A percentile compares a stretch with the other conserved stretches of the same genome.
Conservation (phyloP, 2,797 vertebrate genomes). For the Melanotaenia nigrans region DNA sequence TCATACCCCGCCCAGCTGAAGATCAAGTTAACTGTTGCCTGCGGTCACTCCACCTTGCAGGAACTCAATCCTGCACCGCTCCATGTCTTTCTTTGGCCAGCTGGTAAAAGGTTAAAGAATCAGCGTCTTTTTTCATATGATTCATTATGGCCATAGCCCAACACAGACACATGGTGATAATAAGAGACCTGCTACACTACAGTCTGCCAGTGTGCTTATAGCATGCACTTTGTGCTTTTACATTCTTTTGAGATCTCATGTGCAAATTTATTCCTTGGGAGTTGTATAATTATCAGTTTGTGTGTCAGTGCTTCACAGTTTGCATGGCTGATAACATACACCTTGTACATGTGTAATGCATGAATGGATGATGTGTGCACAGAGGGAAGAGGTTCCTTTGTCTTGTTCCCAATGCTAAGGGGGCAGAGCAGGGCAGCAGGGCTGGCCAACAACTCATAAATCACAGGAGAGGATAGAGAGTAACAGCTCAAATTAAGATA, state of each 20-base stretch:
- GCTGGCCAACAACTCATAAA: constrained; percentile 79
- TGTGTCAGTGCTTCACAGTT: constrained; percentile 30
- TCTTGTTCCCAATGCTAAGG: constrained; percentile 75
- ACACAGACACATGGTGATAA: constrained; percentile 42
- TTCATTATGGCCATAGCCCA: constrained; percentile 54
- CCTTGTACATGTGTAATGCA: constrained; percentile 20
- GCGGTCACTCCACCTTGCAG: constrained; percentile 76
- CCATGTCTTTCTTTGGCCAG: constrained; percentile 51
- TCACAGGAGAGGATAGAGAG: constrained; percentile 86
- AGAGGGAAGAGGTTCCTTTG: constrained; percentile 65
- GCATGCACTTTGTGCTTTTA: constrained; percentile 29
- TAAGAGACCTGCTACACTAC: constrained; percentile 47
- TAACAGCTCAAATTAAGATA: constrained; percentile 89
- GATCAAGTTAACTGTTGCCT: constrained; percentile 81
- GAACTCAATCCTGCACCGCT: constrained; percentile 68
- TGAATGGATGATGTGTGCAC: constrained; percentile 37
- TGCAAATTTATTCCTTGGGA: constrained; percentile 38
- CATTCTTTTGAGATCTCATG: constrained; percentile 21
- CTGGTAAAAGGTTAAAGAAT: constrained; percentile 66
- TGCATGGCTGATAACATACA: constrained; percentile 19
- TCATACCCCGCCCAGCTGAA: constrained; percentile 73
- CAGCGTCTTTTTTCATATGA: constrained; percentile 55
- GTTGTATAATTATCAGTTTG: constrained; percentile 35
- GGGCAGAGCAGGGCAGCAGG: constrained; percentile 68
- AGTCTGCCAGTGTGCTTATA: constrained; percentile 45